phyloP scores from a whole-genome alignment of 1,140 invertebrate genomes.

The Nautilus pompilius region DNA sequence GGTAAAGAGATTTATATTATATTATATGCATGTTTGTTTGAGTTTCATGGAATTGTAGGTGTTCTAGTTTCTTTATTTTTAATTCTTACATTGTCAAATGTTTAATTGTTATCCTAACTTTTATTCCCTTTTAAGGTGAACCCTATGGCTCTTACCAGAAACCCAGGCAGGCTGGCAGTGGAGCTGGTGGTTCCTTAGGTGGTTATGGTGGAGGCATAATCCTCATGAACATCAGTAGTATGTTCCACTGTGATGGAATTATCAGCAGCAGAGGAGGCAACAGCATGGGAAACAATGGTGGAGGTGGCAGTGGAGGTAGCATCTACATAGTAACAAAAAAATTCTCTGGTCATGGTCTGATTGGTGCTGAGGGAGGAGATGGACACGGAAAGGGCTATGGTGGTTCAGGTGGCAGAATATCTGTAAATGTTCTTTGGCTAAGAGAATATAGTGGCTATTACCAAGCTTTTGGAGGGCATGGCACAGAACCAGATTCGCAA shows the following conservation, averaged over 20 bases:
- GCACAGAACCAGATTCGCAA: conserved; percentile 11
- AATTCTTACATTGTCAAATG: background rate
- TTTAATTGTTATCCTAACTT: background rate
- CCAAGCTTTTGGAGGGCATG: conserved; percentile 28
- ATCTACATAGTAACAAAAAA: conserved; percentile 28
- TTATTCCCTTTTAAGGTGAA: conserved; percentile 18
- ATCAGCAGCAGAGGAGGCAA: conserved; percentile 22
- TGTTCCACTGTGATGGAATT: conserved; percentile 33
- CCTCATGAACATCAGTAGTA: conserved; percentile 25
- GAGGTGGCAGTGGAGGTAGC: conserved; percentile 39
- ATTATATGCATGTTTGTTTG: no score
- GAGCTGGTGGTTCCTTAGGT: conserved; percentile 24
- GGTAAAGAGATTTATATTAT: no score
- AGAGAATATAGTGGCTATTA: conserved; percentile 31
- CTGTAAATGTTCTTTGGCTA: conserved; percentile 27
- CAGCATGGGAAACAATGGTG: conserved; percentile 20
- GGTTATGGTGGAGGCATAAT: conserved; percentile 34
- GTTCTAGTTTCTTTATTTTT: no score
- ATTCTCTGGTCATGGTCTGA: conserved; percentile 38
- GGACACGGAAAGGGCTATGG: conserved; percentile 26
- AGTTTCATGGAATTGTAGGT: no score
- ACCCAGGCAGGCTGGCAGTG: conserved; percentile 30
- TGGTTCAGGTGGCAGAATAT: conserved; percentile 34
- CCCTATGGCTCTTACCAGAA: conserved; percentile 33
- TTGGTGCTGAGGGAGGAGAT: conserved; percentile 25